These are phyloP conservation scores for Sebastiscus albofasciatus DNA, from an alignment of 2,797 vertebrate genomes.

Conservation along the genomic window DNA sequence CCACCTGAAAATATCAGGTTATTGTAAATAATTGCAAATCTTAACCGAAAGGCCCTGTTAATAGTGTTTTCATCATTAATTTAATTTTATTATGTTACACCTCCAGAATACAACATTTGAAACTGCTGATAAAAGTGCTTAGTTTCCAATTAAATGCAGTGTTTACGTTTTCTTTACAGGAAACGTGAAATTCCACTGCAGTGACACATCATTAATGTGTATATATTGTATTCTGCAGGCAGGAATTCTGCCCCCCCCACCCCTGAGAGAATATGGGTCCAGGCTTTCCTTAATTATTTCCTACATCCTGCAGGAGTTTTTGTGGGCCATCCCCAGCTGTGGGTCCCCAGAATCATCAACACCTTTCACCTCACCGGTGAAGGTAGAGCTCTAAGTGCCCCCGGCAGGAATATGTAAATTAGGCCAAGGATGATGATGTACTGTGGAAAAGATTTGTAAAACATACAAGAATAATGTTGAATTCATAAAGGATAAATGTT, in stretches of 20 bases:
- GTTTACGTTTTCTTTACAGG: neutral
- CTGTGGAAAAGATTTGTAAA: slow-evolving; percentile 22
- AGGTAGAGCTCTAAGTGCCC: slow-evolving; percentile 46
- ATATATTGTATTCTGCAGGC: neutral
- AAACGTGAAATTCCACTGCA: neutral
- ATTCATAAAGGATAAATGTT: slow-evolving; percentile 28
- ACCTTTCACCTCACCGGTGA: slow-evolving; percentile 30
- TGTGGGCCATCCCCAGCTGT: neutral
- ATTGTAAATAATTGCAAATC: neutral
- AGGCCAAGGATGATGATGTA: slow-evolving; percentile 27
- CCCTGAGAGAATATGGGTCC: slow-evolving; percentile 14
- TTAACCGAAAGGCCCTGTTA: neutral
- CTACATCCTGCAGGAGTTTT: slow-evolving; percentile 33
- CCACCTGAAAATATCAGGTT: no score
- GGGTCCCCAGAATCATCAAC: slow-evolving; percentile 26
- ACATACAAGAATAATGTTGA: slow-evolving; percentile 22
- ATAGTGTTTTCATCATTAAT: neutral
- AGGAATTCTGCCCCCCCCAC: neutral
- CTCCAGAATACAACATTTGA: neutral
- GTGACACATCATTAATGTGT: slow-evolving; percentile 6
- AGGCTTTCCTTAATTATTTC: slow-evolving; percentile 46
- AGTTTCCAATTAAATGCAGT: neutral
- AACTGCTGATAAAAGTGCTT: neutral
- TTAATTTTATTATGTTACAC: neutral
- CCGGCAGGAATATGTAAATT: slow-evolving; percentile 42